Evolutionary conservation across 64 coral and sea anemone genomes (phyloP).

Genomic region (Anthopleura sola): DNA sequence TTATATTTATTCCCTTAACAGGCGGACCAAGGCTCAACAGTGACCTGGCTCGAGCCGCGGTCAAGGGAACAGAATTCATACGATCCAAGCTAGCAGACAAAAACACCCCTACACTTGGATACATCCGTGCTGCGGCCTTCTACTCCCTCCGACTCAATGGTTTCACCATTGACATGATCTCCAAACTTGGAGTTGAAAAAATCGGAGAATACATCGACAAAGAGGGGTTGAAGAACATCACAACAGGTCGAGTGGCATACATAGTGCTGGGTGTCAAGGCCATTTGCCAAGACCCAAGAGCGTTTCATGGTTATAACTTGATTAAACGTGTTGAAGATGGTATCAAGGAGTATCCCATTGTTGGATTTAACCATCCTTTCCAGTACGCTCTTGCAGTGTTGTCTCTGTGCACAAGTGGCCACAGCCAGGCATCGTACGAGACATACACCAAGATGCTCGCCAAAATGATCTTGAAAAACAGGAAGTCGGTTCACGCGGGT

Average conservation of each 20-base stretch:
- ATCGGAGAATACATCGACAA: conserved; percentile 30
- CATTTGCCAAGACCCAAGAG: conserved; percentile 23
- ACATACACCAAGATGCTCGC: background rate
- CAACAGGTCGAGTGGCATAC: background rate
- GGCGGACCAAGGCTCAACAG: conserved; percentile 24
- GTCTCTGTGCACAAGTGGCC: conserved; percentile 32
- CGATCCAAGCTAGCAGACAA: conserved; percentile 24
- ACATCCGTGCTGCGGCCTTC: conserved; percentile 12
- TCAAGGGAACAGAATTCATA: conserved; percentile 38
- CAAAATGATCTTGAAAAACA: background rate
- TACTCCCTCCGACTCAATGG: conserved; percentile 38
- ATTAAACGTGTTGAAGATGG: conserved; percentile 16
- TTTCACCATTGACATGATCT: conserved; percentile 20
- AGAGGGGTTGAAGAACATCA: conserved; percentile 10
- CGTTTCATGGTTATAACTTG: conserved; percentile 27
- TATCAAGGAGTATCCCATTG: conserved; percentile 18
- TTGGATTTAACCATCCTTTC: conserved; percentile 37
- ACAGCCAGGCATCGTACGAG: background rate
- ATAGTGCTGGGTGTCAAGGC: conserved; percentile 32
- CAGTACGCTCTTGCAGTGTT: conserved; percentile 31
- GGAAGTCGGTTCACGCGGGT: background rate
- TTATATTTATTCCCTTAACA: background rate
- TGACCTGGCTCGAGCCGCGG: conserved; percentile 21
- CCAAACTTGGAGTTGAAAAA: background rate
- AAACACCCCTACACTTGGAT: conserved; percentile 9